Base-by-base conservation (phyloP, 2,888 invertebrate genomes). In the Exocentrus adspersus region DNA sequence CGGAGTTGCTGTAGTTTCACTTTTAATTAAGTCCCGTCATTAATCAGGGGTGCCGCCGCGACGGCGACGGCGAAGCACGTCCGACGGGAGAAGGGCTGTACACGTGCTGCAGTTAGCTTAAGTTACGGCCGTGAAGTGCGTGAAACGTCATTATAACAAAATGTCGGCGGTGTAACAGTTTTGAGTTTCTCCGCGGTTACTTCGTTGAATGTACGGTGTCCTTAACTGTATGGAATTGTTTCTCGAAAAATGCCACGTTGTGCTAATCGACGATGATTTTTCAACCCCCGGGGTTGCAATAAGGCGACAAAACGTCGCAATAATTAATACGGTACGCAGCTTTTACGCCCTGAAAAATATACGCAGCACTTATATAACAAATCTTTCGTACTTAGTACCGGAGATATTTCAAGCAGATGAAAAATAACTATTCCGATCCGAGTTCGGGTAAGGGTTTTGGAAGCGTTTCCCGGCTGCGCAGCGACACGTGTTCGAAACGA, bases 11-110 rank as follows among this genome's bases (percentile, higher is more conserved):
- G 79, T 79, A 81, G 82, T 81, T 81, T 80, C 78, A 80, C 83
- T 83, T 84, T 84, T 83, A 84, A 84, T 84, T 84, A 84, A 84
- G 83, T 83, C 80, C 78, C 77, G 80, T 81, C 84, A 84, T 84
- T 83, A 83, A 84, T 84, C 84, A 84, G 79, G 79, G 77, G 72
- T 73, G 74, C 72, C 76, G 75, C 60, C 65, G 19, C 41, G 45
- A 12, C 51, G 67, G 19, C 41, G 45, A 12, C 51, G 57, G 50
- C 57, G 65, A 56, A 60, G 62, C 54, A 30, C 32, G 50, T 62
- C 58, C 62, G 64, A 65, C 64, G 62, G 65, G 62, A 58, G 37
- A 3, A 24, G n/a, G n/a, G n/a, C n/a, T n/a, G n/a, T n/a, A n/a
- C n/a, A n/a, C n/a, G n/a, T n/a, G n/a, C n/a, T n/a, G n/a, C n/a